Evolutionary conservation across 2,113 vertebrate species (phyloP).

Genomic region (Caranx melampygus): DNA sequence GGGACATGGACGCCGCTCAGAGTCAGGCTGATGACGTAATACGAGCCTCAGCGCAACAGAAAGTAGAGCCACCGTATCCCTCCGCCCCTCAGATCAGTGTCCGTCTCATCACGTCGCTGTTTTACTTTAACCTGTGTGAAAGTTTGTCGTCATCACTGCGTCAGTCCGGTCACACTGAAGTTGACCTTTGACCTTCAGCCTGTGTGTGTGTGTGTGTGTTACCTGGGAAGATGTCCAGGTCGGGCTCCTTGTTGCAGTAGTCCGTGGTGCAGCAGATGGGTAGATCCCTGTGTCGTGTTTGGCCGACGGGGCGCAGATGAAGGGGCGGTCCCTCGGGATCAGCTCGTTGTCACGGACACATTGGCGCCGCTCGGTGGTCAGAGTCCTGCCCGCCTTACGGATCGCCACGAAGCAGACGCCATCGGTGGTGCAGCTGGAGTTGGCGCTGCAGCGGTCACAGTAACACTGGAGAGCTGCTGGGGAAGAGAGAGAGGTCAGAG

Average conservation of each 20-base stretch:
- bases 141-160: no score
- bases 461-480: slow-evolving; percentile 90
- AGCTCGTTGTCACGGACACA: slow-evolving; percentile 89
- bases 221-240: slow-evolving; percentile 52
- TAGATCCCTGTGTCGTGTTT: slow-evolving; percentile 83
- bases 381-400: slow-evolving; percentile 82
- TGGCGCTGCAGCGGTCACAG: slow-evolving; percentile 92
- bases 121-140: no score
- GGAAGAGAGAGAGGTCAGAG: not conserved
- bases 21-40: no score
- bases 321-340: slow-evolving; percentile 93
- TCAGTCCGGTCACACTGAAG: no score
- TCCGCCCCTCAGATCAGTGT: no score
- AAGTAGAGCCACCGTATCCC: no score
- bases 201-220: not conserved
- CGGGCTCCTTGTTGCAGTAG: slow-evolving; percentile 90
- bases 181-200: no score
- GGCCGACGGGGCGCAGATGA: slow-evolving; percentile 89
- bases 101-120: no score
- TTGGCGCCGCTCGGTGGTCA: slow-evolving; percentile 86
- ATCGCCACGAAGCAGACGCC: slow-evolving; percentile 92
- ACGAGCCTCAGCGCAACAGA: no score
- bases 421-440: slow-evolving; percentile 94
- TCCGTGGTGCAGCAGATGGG: slow-evolving; percentile 88
- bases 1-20: no score